A percentile compares a stretch with the other conserved stretches of the same genome.
Evolutionary conservation across 2,888 invertebrate genomes (phyloP).

Genomic region (Diloba caeruleocephala): DNA sequence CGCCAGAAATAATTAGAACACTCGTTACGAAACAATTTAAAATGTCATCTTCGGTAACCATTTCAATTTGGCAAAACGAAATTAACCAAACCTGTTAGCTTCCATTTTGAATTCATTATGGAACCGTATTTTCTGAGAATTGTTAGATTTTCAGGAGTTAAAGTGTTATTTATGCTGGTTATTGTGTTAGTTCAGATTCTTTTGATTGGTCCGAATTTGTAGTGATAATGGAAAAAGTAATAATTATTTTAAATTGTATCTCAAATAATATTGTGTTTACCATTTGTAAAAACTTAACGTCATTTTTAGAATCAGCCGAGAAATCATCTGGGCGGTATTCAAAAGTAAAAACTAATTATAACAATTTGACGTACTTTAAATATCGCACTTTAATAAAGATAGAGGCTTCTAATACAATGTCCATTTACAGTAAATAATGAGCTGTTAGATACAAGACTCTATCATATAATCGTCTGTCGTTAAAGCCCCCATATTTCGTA

Average conservation of each 20-base stretch:
- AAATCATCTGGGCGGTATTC: no score
- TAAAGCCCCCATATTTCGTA: no score
- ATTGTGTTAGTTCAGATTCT: constrained; percentile 31
- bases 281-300: no score
- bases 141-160: constrained; percentile 24
- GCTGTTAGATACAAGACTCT: no score
- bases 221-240: constrained; percentile 2
- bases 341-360: no score
- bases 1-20: constrained; percentile 54
- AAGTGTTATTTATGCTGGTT: constrained; percentile 16
- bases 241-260: background rate
- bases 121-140: constrained; percentile 37
- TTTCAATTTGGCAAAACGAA: constrained; percentile 61
- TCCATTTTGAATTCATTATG: constrained; percentile 51
- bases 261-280: no score
- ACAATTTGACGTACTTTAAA: no score
- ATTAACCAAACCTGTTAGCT: constrained; percentile 47
- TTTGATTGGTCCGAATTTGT: constrained; percentile 20
- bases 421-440: no score
- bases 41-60: constrained; percentile 58
- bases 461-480: no score
- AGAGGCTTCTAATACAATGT: no score
- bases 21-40: constrained; percentile 58
- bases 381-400: no score
- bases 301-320: no score